These are phyloP conservation scores for Aplysia californica DNA, from an alignment of 1,140 invertebrate species.

Conservation along the genomic window DNA sequence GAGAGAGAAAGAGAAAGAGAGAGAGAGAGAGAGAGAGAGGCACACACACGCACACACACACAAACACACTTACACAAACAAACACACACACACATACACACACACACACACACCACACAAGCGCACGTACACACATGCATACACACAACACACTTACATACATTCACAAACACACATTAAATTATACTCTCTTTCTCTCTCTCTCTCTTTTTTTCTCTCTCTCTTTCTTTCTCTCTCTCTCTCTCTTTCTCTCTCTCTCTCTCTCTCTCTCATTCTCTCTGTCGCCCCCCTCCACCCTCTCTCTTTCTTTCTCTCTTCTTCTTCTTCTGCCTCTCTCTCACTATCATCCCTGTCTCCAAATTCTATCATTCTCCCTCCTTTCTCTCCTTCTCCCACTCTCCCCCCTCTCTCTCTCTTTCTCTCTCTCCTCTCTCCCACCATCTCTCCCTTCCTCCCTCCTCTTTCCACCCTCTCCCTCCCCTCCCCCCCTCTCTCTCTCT, in stretches of 20 bases:
- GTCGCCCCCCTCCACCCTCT: background rate
- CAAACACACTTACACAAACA: too few species aligned
- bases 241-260: background rate
- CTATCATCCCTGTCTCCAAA: too few species aligned
- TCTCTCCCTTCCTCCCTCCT: background rate
- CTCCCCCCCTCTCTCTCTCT: slow-evolving; percentile 10
- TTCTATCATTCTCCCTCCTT: background rate
- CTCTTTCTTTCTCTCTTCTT: background rate
- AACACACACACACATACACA: too few species aligned
- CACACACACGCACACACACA: too few species aligned
- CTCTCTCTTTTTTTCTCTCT: too few species aligned
- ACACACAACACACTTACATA: too few species aligned
- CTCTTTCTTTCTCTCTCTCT: slow-evolving; percentile 1
- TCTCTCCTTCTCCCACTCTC: background rate
- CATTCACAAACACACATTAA: too few species aligned
- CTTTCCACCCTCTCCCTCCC: background rate
- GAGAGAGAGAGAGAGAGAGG: too few species aligned
- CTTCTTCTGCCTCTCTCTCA: background rate
- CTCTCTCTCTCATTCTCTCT: background rate
- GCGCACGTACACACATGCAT: too few species aligned
- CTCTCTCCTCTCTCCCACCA: background rate
- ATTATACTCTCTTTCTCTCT: too few species aligned
- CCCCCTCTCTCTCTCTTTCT: background rate
- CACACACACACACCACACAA: too few species aligned
- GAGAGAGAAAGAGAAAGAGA: too few species aligned